phyloP scores from a whole-genome alignment of 2,888 invertebrate genomes.

The Agrenia bidenticulata region DNA sequence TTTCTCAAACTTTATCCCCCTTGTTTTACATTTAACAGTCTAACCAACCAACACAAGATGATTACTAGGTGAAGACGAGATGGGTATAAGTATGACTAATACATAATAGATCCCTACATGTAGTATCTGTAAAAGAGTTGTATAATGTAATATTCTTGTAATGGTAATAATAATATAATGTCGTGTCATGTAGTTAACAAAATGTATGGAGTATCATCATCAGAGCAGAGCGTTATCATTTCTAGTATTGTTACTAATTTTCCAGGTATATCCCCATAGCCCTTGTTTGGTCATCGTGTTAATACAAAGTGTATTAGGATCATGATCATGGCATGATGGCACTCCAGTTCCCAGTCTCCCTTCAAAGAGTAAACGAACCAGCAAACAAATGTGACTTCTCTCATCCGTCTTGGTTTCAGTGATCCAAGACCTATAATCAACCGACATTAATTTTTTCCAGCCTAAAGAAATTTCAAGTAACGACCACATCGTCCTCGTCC shows the following conservation, averaged over 20 bases:
- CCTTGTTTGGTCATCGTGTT: conserved; percentile 7
- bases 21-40: background rate
- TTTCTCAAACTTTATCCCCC: no score
- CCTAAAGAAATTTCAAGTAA: conserved; percentile 14
- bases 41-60: background rate
- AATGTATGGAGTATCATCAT: conserved; percentile 16
- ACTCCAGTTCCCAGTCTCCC: background rate
- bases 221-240: background rate
- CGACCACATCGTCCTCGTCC: conserved; percentile 14
- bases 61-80: conserved; percentile 9
- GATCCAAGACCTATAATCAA: conserved; percentile 53
- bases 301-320: no score
- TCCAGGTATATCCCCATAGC: background rate
- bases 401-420: conserved; percentile 34
- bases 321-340: no score
- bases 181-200: conserved; percentile 22
- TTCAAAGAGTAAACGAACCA: background rate
- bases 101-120: conserved; percentile 19
- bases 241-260: no score
- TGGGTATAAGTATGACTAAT: conserved; percentile 18
- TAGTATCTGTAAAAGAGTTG: background rate
- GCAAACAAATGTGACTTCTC: conserved; percentile 20
- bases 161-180: conserved; percentile 23
- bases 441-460: conserved; percentile 47
- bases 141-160: background rate